Conservation (phyloP, 2,888 invertebrate genomes). For the Cryptosula pallasiana region DNA sequence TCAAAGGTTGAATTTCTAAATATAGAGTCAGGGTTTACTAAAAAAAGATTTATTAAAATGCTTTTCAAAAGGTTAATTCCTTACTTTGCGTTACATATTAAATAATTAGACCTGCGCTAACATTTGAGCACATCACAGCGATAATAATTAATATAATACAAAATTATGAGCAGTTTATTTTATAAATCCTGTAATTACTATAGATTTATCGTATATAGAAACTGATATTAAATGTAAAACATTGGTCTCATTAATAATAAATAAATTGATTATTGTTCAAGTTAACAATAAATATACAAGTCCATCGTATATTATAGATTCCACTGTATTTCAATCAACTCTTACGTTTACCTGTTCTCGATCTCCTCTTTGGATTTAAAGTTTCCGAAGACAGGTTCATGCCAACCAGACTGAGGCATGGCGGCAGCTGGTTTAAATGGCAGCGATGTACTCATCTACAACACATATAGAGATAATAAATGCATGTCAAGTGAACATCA, state of each 20-base stretch:
- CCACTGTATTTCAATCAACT: too few relatives aligned
- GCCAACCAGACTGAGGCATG: conserved; percentile 9
- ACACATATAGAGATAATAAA: background rate
- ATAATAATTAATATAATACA: too few relatives aligned
- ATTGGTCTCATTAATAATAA: background rate
- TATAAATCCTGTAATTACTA: background rate
- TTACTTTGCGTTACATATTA: too few relatives aligned
- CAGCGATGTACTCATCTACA: conserved; percentile 18
- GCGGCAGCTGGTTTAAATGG: conserved; percentile 14
- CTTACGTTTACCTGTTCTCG: background rate
- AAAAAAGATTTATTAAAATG: too few relatives aligned
- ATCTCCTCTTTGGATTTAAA: conserved; percentile 17
- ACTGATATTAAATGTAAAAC: background rate
- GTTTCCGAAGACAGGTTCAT: conserved; percentile 1
- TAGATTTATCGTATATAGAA: background rate
- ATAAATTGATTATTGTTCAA: background rate
- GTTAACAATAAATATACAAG: background rate
- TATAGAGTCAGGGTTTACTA: too few relatives aligned
- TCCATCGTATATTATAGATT: too few relatives aligned
- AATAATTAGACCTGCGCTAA: too few relatives aligned
- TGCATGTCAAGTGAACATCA: background rate
- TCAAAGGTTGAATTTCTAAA: too few relatives aligned
- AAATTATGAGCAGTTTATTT: background rate
- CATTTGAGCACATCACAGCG: too few relatives aligned
- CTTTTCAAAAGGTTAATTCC: too few relatives aligned